Evolutionary conservation across 2,113 vertebrate species (phyloP), one percentile per base, ranked within the genome.

Genomic region (Microcebus griseorufus): DNA sequence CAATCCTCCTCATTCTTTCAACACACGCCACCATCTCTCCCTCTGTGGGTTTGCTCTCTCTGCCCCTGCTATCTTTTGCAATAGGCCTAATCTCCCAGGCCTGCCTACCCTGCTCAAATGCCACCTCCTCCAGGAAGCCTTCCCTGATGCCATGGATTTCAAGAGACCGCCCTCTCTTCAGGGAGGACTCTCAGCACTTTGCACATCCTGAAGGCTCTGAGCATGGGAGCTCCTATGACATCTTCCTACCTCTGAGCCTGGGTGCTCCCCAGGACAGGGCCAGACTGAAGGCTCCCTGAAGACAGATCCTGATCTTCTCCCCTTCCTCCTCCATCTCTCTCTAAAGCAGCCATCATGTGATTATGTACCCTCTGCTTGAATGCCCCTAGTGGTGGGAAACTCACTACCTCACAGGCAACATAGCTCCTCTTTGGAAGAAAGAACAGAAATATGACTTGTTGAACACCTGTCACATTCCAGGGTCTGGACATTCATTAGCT

Each of bases 111-210:
- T n/a, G 48, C 3, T 69, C 90, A 82, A 76, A 79, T 6, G 14
- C 55, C 53, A n/a, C 76, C 88, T 90, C 64, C 88, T 83, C 94
- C 37, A 83, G 83, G 92, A 86, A 91, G 92, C 29, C 75, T 80
- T 91, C 88, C 87, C 60, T 42, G 29, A 51, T 45, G 6, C 65
- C 22, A 2, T 13, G 22, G 55, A 29, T 10, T 45, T 20, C 65
- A 80, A 92, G 78, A 89, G 7, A 32, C 48, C 29, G 6, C 18
- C 53, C 39, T 62, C 10, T 88, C 62, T 32, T 67, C 32, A n/a
- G 9, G 17, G 37, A 75, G 25, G 22, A 67, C 70, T 64, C 65
- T 69, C 16, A 23, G 48, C n/a, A 29, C 62, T 82, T 70, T 6
- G 48, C 12, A 70, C 22, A 3, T 90, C 55, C 8, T 37, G 37